Conservation (phyloP, 2,888 invertebrate species). For the Lutraria lutraria region DNA sequence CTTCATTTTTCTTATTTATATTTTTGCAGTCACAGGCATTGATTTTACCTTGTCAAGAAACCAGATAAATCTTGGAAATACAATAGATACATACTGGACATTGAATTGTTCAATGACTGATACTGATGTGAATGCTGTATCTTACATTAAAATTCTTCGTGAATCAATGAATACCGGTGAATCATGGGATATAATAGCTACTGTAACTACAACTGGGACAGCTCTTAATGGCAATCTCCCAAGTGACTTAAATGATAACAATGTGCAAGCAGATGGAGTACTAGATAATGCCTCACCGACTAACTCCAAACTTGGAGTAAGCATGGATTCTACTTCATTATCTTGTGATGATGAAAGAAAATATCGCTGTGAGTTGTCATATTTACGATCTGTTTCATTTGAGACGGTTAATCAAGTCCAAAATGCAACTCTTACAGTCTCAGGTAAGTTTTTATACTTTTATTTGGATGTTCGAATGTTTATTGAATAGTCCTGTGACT, state of each 20-base stretch:
- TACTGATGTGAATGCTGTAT: background rate
- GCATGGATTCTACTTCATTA: background rate
- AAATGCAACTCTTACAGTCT: slow-evolving; percentile 4
- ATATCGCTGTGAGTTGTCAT: slow-evolving; percentile 24
- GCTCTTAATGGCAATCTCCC: background rate
- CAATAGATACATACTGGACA: background rate
- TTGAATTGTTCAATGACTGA: background rate
- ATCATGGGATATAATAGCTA: background rate
- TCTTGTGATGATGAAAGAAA: slow-evolving; percentile 32
- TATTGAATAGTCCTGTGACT: background rate
- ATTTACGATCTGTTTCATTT: background rate
- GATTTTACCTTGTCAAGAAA: background rate
- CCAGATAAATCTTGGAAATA: background rate
- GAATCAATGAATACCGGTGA: background rate
- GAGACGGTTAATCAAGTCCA: too few relatives aligned
- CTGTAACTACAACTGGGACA: background rate
- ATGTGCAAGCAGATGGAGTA: background rate
- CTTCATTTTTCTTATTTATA: background rate
- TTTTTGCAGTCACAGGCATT: slow-evolving; percentile 29
- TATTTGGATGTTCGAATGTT: background rate
- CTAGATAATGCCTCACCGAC: background rate
- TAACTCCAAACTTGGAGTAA: background rate
- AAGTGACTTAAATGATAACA: background rate
- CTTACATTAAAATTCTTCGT: background rate
- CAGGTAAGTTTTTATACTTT: slow-evolving; percentile 11